phyloP scores from a whole-genome alignment of 2,113 vertebrate species.

The Lepus americanus region DNA sequence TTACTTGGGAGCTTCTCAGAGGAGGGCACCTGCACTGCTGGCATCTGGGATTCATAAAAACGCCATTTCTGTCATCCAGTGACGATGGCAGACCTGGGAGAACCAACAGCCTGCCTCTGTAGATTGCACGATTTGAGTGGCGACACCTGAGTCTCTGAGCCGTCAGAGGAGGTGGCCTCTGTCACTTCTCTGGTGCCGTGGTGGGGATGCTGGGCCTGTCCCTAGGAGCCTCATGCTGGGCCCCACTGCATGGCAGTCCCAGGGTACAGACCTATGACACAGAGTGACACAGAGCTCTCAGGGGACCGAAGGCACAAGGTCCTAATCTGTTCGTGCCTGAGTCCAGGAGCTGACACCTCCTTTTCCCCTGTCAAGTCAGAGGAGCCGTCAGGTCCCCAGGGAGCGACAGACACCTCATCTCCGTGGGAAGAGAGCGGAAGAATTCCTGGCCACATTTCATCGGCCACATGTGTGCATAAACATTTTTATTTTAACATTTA shows the following conservation, averaged over 20 bases:
- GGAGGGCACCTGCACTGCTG: neutral
- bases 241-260: neutral
- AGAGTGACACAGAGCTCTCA: neutral
- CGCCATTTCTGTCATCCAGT: neutral
- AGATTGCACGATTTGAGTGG: neutral
- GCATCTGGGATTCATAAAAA: neutral
- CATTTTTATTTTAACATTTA: neutral
- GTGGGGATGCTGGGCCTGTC: neutral
- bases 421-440: neutral
- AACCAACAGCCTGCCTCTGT: neutral
- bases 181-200: neutral
- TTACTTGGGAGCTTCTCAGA: neutral
- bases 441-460: neutral
- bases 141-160: neutral
- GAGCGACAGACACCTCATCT: accelerated
- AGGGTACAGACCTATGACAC: neutral
- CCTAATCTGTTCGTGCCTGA: neutral
- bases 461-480: neutral
- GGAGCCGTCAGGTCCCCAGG: neutral
- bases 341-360: neutral
- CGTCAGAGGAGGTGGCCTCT: neutral
- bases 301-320: neutral
- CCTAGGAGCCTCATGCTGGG: too few relatives aligned
- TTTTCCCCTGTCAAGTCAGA: neutral
- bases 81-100: neutral